phyloP scores from a whole-genome alignment of 2,113 vertebrate species.

The Xenopus tropicalis region DNA sequence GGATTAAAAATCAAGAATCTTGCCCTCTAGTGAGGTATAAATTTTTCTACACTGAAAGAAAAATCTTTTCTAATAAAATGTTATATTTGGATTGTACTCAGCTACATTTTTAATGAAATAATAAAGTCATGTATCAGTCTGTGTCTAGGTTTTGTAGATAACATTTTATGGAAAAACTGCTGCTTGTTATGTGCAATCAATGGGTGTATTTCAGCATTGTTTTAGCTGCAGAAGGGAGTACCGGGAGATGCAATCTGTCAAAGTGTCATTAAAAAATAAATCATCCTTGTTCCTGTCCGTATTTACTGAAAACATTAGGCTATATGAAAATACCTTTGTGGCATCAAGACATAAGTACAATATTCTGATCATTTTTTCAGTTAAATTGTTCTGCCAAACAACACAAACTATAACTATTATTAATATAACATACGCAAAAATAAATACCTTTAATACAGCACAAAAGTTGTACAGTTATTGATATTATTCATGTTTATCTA shows the following conservation, averaged over 20 bases:
- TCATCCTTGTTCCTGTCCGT: background rate
- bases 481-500: too few relatives aligned
- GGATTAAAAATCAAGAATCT: slow-evolving; percentile 30
- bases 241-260: background rate
- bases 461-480: too few relatives aligned
- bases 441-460: too few relatives aligned
- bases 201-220: slow-evolving; percentile 2
- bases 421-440: too few relatives aligned
- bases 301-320: background rate
- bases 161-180: background rate
- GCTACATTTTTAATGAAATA: slow-evolving; percentile 14
- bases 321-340: too few relatives aligned
- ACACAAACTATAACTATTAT: too few relatives aligned
- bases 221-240: background rate
- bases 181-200: slow-evolving; percentile 21
- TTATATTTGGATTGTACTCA: slow-evolving; percentile 21
- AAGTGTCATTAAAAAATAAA: background rate
- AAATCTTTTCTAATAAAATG: slow-evolving; percentile 38
- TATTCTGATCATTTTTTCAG: too few relatives aligned
- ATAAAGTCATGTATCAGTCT: slow-evolving; percentile 21
- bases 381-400: too few relatives aligned
- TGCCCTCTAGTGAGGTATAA: slow-evolving; percentile 34
- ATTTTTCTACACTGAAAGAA: slow-evolving; percentile 33
- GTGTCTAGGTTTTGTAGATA: background rate
- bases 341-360: too few relatives aligned